Conservation (phyloP, 2,888 invertebrate genomes). For the Gastracanthus pulcherrimus region DNA sequence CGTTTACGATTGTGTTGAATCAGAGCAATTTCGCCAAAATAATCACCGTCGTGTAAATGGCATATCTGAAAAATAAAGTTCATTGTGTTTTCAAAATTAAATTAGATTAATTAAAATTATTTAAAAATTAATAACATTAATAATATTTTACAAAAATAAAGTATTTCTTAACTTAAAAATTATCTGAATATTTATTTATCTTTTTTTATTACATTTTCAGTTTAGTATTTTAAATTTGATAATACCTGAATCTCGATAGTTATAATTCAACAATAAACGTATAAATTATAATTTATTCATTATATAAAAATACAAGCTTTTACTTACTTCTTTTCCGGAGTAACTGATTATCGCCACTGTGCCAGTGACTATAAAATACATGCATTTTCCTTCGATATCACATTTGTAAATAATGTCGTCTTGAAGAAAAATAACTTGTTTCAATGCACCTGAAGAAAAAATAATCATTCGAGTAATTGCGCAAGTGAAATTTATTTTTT, state of each 20-base stretch:
- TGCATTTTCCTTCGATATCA: conserved; percentile 67
- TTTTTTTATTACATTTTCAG: too few relatives aligned
- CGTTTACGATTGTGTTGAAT: conserved; percentile 79
- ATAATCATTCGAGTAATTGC: too few relatives aligned
- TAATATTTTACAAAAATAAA: too few relatives aligned
- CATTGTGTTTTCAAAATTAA: background rate
- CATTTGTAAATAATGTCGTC: conserved; percentile 72
- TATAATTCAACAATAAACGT: too few relatives aligned
- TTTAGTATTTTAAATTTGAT: too few relatives aligned
- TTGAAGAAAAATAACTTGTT: conserved; percentile 69
- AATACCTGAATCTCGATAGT: too few relatives aligned
- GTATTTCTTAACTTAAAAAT: too few relatives aligned
- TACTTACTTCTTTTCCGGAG: conserved; percentile 69
- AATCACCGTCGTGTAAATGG: conserved; percentile 81
- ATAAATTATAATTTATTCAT: background rate
- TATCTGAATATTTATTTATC: too few relatives aligned
- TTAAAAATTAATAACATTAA: too few relatives aligned
- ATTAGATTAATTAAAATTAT: background rate
- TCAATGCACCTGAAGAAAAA: conserved; percentile 62
- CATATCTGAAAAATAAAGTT: conserved; percentile 72
- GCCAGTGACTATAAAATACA: conserved; percentile 75
- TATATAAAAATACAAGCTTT: background rate
- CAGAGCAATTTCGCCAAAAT: conserved; percentile 79
- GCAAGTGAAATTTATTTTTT: background rate
- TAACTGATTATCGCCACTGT: conserved; percentile 70